Percentiles rank a stretch among this genome's conserved stretches.
These are phyloP conservation scores for Unio delphinus DNA, from an alignment of 2,888 invertebrate genomes.

Conservation along the genomic window DNA sequence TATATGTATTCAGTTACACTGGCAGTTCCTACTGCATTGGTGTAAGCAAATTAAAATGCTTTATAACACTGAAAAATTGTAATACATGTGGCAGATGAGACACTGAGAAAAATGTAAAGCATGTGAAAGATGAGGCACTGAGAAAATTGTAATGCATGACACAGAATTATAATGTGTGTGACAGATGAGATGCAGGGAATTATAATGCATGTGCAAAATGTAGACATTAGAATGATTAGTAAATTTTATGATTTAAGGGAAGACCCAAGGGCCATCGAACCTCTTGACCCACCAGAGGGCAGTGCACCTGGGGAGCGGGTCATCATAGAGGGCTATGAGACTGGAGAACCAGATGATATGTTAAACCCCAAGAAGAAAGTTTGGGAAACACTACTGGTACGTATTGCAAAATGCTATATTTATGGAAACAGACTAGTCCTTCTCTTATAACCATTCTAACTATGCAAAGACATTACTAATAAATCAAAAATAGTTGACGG, in stretches of 20 bases:
- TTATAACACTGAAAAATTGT: too few relatives aligned
- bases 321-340: slow-evolving; percentile 85
- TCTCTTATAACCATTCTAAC: not conserved
- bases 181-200: too few relatives aligned
- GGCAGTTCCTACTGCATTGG: too few relatives aligned
- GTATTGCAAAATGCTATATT: slow-evolving; percentile 1
- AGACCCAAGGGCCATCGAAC: slow-evolving; percentile 79
- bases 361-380: slow-evolving; percentile 96
- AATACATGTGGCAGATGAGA: too few relatives aligned
- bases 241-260: slow-evolving; percentile 34
- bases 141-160: too few relatives aligned
- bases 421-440: too few relatives aligned
- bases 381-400: slow-evolving; percentile 90
- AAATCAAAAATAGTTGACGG: not conserved
- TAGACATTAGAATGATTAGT: not conserved
- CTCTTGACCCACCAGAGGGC: slow-evolving; percentile 83
- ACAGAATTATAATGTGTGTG: too few relatives aligned
- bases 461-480: not conserved
- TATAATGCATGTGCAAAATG: too few relatives aligned
- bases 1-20: too few relatives aligned
- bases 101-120: too few relatives aligned
- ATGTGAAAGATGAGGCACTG: too few relatives aligned
- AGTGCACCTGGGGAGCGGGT: slow-evolving; percentile 88
- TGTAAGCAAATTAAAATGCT: too few relatives aligned
- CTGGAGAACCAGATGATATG: slow-evolving; percentile 85